These are phyloP conservation scores for Manduca sexta DNA, from an alignment of 1,140 invertebrate genomes.

Conservation along the genomic window DNA sequence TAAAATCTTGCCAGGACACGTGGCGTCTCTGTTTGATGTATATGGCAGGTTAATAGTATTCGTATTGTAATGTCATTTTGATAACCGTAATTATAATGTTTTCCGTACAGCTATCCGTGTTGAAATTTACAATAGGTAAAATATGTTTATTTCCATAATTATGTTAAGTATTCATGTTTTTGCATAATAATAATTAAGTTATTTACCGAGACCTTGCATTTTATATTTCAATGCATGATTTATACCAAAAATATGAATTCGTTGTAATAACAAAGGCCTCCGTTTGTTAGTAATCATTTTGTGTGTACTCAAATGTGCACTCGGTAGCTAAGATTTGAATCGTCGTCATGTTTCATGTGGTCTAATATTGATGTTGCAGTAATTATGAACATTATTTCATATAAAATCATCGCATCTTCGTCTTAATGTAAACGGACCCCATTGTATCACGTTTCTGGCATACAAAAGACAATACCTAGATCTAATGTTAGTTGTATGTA, in stretches of 20 bases:
- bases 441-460: conserved; percentile 62
- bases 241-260: conserved; percentile 33
- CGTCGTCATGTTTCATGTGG: conserved; percentile 26
- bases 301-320: conserved; percentile 31
- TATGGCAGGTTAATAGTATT: conserved; percentile 49
- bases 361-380: conserved; percentile 48
- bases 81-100: conserved; percentile 55
- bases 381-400: conserved; percentile 31
- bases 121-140: not conserved
- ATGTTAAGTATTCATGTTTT: conserved; percentile 15
- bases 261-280: conserved; percentile 30
- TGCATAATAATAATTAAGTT: conserved; percentile 32
- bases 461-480: conserved; percentile 74
- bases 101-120: conserved; percentile 39
- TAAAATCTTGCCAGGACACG: conserved; percentile 57
- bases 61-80: conserved; percentile 55
- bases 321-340: conserved; percentile 29
- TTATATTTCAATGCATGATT: conserved; percentile 22
- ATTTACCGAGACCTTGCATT: not conserved
- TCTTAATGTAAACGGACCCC: conserved; percentile 41
- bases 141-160: conserved; percentile 18
- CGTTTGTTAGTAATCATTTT: conserved; percentile 26
- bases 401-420: conserved; percentile 24
- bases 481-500: conserved; percentile 70
- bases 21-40: conserved; percentile 55